These are phyloP conservation scores for Kuschelorhynchus macadamiae DNA, from an alignment of 2,888 invertebrate genomes.

Conservation along the genomic window DNA sequence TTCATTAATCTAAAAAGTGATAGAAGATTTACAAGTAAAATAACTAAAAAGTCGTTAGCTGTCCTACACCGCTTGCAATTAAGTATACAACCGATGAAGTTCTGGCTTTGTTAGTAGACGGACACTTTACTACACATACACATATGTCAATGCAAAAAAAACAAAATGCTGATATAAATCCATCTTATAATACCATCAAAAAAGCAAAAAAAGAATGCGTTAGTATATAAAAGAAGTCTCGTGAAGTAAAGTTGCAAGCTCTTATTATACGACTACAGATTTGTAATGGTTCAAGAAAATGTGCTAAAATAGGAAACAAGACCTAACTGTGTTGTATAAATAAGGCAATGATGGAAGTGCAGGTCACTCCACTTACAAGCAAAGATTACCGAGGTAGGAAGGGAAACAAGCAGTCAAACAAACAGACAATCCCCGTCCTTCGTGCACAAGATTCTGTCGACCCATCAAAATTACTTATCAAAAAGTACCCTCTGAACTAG, in stretches of 20 bases:
- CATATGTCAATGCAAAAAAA: too few species aligned
- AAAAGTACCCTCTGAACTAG: conserved; percentile 20
- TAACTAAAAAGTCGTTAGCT: conserved; percentile 4
- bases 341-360: too few species aligned
- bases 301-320: neutral
- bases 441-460: conserved; percentile 19
- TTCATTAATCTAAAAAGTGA: neutral
- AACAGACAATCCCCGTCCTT: conserved; percentile 1
- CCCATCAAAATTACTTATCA: conserved; percentile 17
- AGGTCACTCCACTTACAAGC: too few species aligned
- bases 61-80: neutral
- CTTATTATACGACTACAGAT: too few species aligned
- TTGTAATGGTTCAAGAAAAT: conserved; percentile 4
- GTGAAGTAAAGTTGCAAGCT: too few species aligned
- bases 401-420: neutral
- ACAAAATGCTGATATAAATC: too few species aligned
- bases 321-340: neutral
- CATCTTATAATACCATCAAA: too few species aligned
- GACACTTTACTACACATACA: too few species aligned
- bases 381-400: neutral
- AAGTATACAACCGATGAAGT: conserved; percentile 26
- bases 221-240: too few species aligned
- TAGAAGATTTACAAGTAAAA: neutral
- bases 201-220: too few species aligned
- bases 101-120: conserved; percentile 23